These are phyloP conservation scores for Capitulum mitella DNA, from an alignment of 2,888 invertebrate species.

Conservation along the genomic window DNA sequence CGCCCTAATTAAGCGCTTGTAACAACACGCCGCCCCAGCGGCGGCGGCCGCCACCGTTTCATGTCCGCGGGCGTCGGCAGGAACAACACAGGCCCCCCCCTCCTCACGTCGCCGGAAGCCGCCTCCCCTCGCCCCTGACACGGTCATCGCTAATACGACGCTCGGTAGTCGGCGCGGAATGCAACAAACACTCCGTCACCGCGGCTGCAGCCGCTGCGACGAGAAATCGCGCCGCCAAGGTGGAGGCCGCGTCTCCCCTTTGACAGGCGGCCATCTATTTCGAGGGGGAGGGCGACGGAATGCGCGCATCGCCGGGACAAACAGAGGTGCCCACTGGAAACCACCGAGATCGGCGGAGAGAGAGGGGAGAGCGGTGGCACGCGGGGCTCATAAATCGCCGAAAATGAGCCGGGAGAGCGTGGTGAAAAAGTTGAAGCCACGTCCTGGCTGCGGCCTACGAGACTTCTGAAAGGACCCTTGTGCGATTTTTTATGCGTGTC, in stretches of 20 bases:
- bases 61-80: not conserved
- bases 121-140: not conserved
- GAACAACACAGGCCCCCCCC: not conserved
- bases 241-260: not conserved
- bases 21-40: not conserved
- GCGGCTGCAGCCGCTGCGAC: too few species aligned
- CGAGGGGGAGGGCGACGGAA: not conserved
- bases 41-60: not conserved
- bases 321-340: not conserved
- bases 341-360: not conserved
- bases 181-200: conserved; percentile 16
- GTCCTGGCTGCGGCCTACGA: too few species aligned
- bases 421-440: too few species aligned
- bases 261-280: not conserved
- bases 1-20: not conserved
- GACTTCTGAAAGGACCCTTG: too few species aligned
- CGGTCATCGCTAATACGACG: conserved; percentile 5
- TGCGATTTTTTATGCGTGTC: too few species aligned
- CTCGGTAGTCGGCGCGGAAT: not conserved
- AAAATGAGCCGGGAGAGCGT: not conserved
- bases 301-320: not conserved
- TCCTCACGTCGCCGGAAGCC: not conserved
- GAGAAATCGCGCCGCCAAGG: not conserved
- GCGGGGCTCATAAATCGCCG: not conserved
- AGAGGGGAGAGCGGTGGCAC: not conserved